Base-by-base conservation (phyloP, 2,113 vertebrate genomes). In the Passer domesticus region DNA sequence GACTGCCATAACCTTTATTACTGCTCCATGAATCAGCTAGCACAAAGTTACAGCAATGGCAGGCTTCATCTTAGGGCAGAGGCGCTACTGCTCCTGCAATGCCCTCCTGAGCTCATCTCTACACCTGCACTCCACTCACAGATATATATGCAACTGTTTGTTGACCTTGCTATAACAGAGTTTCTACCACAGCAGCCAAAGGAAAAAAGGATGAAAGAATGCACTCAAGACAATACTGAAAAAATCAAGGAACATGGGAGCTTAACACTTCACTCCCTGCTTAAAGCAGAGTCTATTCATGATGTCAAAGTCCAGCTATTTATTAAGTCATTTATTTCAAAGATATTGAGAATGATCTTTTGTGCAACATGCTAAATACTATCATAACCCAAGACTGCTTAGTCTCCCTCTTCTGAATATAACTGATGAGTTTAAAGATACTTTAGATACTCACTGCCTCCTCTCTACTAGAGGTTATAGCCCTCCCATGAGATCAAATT, bases 1-100 rank as follows among this genome's bases (percentile, higher is more conserved):
- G 95, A 87, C 87, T 96, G 95, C 96, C 91, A 95, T 95, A 97
- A 94, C 89, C 83, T 92, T 94, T 96, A 97, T 95, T 96, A 89
- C 77, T 92, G 94, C 46, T 95, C 83, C 78, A 95, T 97, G 97
- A 96, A 97, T 97, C 97, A 96, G 89, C 52, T 70, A 73, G 55
- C 88, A 63, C 47, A 83, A 84, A 94, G 89, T 73, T 94, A 83
- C 85, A 79, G 63, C 44, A 77, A 75, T n/a, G 49, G 64, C 74
- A 95, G 55, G 24, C 35, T 90, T 47, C 5, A 3, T 89, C 28
- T 76, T 60, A 62, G 59, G 59, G 87, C 62, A 76, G 39, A 86
- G 58, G 7, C 0, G 0, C 53, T 88, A 6, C 73, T 69, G 80
- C 66, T 95, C 80, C 66, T 87, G 47, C 52, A 84, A 68, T 56